Evolutionary conservation across 2,888 invertebrate genomes (phyloP), one percentile per base, ranked within the genome.

Genomic region (Notodonta ziczac): DNA sequence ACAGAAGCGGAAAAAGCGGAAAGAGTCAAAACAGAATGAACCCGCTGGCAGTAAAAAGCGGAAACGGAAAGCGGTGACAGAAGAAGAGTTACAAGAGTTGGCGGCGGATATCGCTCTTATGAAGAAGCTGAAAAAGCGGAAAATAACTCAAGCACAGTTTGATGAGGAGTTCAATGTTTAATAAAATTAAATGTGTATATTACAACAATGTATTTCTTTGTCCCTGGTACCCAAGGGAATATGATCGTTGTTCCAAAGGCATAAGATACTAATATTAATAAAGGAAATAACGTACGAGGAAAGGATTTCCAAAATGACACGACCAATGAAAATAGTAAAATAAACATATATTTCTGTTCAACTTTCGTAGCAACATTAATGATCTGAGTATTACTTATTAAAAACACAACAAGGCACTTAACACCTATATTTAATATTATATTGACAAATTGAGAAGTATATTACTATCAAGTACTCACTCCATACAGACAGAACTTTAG

Each of bases 121-220:
- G 65, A 98, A 98, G 84, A 98, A 97, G 78, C 90, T 98, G 0
- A 98, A 98, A 84, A 97, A 96, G 78, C 96, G 97, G 74, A 98
- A 98, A 85, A 96, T 96, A 40, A 94, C 94, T 0, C 91, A 95
- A 59, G 95, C 96, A 69, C 95, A 96, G 74, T 96, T 95, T 74
- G 95, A 96, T 70, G 90, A 95, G 72, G 92, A 94, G 70, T 96
- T 96, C 83, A 95, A 95, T 63, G 81, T 86, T 6, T 81, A 88
- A 79, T 86, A 83, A 82, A 80, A 88, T 78, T 86, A 83, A 82
- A 80, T 50, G 14, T 32, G 46, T 56, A 14, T 42, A 5, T n/a
- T 32, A 8, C 16, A 50, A 16, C 4, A 8, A 50, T 50, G 0
- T n/a, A 0, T 50, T 50, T 16, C n/a, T 4, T 16, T 50, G 7